Base-by-base conservation (phyloP, 2,113 vertebrate species). In the Microtus oregoni region DNA sequence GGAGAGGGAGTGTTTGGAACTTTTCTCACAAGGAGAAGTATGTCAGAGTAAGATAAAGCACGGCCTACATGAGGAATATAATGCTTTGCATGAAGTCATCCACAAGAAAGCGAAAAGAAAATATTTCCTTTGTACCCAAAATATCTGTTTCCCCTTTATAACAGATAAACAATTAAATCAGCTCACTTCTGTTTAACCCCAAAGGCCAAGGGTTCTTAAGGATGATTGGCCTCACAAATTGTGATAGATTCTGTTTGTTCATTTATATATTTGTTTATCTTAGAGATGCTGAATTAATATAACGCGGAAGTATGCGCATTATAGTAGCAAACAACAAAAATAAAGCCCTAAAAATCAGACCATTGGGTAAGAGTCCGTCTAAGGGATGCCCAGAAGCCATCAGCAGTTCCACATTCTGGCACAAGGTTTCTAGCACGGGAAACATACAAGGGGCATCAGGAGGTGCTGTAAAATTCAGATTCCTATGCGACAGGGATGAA, bases 1-100 rank as follows among this genome's bases (percentile, higher is more conserved):
- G 81, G 32, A 89, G 87, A 81, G 0, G 86, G 58, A 24, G 86
- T 81, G 76, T 95, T 85, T 85, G 90, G 68, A 93, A 94, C 81
- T 91, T 89, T 81, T 95, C 41, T 30, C 81, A 2, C 50, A 73
- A 35, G 90, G 96, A 96, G 93, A 96, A 96, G 92, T 15, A 93
- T 87, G 96, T 93, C 47, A 44, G 79, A 97, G 86, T 89, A 20
- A 92, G 30, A 14, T 3, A 4, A 58, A 70, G 75, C 6, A 92
- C 72, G 26, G 35, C 17, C 47, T 75, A 68, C 35, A 63, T 20
- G 8, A 44, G 38, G 35, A 97, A 41, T 92, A 38, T 89, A 94
- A 76, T 85, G 28, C 13, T 24, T 52, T 58, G 26, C 32, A n/a
- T 32, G 50, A 92, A 94, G n/a, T 65, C 32, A 88, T 32, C 19